Percentiles rank a stretch among this genome's conserved stretches.
These are phyloP conservation scores for Etheostoma nigrum DNA, from an alignment of 2,797 vertebrate genomes.

Conservation along the genomic window DNA sequence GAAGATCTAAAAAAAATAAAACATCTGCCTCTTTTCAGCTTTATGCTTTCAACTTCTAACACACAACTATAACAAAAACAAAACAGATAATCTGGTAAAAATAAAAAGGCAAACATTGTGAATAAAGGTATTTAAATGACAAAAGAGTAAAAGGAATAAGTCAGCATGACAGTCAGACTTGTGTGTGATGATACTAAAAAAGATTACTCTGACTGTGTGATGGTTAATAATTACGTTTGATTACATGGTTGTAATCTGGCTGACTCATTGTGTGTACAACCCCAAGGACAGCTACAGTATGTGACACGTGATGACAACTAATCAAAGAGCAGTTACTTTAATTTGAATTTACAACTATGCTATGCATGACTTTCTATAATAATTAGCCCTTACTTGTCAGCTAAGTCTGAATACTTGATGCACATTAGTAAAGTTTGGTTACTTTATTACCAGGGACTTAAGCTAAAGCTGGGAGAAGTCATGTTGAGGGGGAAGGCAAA, in stretches of 20 bases:
- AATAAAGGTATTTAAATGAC: background rate
- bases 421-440: background rate
- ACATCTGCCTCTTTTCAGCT: background rate
- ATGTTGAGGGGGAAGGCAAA: background rate
- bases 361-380: background rate
- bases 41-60: background rate
- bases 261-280: slow-evolving; percentile 38
- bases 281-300: slow-evolving; percentile 28
- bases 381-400: background rate
- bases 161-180: background rate
- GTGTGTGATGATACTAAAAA: slow-evolving; percentile 3
- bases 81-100: too few relatives aligned
- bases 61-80: background rate
- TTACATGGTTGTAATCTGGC: slow-evolving; percentile 39
- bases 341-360: background rate
- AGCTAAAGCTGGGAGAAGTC: background rate
- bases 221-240: slow-evolving; percentile 80
- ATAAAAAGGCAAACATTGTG: background rate
- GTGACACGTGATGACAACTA: too few relatives aligned
- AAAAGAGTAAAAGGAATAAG: background rate
- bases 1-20: background rate
- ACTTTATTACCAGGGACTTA: background rate
- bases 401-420: background rate
- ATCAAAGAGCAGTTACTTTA: background rate
- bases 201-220: slow-evolving; percentile 30